Evolutionary conservation across 2,113 vertebrate genomes (phyloP).

Genomic region (Panthera uncia): DNA sequence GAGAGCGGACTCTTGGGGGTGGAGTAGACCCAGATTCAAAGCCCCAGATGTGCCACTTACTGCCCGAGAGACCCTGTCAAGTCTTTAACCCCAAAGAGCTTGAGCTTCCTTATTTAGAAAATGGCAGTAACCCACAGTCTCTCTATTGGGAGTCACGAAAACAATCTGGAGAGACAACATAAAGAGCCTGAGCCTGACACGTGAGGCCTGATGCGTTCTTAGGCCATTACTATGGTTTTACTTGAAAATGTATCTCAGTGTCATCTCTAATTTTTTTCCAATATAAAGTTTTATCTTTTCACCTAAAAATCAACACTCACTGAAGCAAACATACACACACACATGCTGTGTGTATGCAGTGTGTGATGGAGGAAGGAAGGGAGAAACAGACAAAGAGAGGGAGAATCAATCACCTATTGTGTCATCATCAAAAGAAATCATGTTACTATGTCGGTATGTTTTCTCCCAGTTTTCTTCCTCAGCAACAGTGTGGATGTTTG

Average conservation of each 20-base stretch:
- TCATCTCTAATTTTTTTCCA: neutral
- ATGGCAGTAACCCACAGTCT: neutral
- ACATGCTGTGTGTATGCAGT: neutral
- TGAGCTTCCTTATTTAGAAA: neutral
- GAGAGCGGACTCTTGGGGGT: neutral
- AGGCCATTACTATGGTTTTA: neutral
- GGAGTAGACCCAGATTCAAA: neutral
- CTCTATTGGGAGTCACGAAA: neutral
- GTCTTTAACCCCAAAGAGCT: neutral
- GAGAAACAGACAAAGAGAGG: neutral
- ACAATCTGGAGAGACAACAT: neutral
- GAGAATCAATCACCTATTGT: neutral
- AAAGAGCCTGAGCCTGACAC: neutral
- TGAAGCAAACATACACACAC: neutral
- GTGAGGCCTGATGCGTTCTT: accelerated
- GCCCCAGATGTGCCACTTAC: neutral
- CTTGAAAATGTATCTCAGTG: neutral
- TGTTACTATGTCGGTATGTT: neutral
- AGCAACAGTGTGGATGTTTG: neutral
- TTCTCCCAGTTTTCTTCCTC: neutral
- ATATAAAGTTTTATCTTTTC: neutral
- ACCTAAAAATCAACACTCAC: neutral
- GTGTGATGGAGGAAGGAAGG: too few species aligned
- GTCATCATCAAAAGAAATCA: neutral
- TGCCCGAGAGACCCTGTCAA: neutral